Conservation (phyloP, 1,140 invertebrate species). For the Himalopsyche phryganea region DNA sequence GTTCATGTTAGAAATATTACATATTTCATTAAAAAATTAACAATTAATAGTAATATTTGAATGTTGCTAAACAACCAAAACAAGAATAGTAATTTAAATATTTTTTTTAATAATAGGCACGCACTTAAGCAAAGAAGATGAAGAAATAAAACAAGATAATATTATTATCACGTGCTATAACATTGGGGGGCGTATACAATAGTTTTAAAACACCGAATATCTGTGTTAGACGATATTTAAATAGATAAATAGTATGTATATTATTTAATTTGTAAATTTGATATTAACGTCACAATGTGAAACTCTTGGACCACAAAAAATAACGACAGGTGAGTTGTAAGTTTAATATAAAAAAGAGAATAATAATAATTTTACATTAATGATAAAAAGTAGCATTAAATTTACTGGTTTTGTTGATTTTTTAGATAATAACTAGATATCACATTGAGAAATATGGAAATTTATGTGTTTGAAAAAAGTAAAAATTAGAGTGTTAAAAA, state of each 20-base stretch:
- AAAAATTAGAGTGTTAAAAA: conserved; percentile 31
- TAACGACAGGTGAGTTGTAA: conserved; percentile 29
- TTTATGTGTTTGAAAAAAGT: conserved; percentile 30
- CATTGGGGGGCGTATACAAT: conserved; percentile 29
- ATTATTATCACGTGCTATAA: conserved; percentile 10
- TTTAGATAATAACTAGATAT: conserved; percentile 35
- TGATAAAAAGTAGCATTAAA: conserved; percentile 20
- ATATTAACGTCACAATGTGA: conserved; percentile 26
- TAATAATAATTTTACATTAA: conserved; percentile 9
- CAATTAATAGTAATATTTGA: no score
- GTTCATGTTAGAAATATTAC: no score
- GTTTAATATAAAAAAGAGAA: conserved; percentile 20
- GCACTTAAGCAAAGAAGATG: conserved; percentile 9
- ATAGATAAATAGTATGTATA: conserved; percentile 28
- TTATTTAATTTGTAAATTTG: conserved; percentile 25
- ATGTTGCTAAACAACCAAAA: no score
- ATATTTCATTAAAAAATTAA: no score
- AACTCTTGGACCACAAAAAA: conserved; percentile 33
- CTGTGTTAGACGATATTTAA: conserved; percentile 10
- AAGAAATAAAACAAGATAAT: conserved; percentile 14
- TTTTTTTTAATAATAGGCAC: conserved; percentile 5
- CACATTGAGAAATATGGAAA: conserved; percentile 35
- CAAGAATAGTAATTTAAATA: no score
- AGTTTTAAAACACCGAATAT: conserved; percentile 19
- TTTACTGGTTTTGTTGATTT: conserved; percentile 12